A percentile compares a stretch with the other conserved stretches of the same genome.
Conservation (phyloP, 2,888 invertebrate genomes). For the Thecocarcelia acutangulata region DNA sequence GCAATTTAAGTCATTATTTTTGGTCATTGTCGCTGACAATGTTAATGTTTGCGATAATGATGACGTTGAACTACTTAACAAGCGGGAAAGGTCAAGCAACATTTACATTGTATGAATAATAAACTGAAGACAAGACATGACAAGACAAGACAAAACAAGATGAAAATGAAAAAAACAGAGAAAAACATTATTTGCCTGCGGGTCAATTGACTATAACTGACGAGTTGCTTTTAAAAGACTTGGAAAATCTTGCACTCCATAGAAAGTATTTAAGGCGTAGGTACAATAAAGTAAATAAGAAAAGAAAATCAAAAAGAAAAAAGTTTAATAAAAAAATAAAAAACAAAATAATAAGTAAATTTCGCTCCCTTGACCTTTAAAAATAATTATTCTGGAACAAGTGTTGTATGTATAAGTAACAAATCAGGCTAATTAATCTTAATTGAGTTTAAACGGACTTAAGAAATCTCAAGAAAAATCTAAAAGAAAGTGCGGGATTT, state of each 20-base stretch:
- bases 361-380: too few species aligned
- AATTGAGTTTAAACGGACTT: too few species aligned
- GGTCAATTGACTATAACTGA: slow-evolving; percentile 63
- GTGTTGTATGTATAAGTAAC: too few species aligned
- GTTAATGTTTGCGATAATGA: slow-evolving; percentile 31
- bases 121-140: neutral
- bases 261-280: slow-evolving; percentile 2
- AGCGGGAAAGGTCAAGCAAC: slow-evolving; percentile 58
- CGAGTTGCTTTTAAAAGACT: slow-evolving; percentile 2
- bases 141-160: neutral
- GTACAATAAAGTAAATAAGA: too few species aligned
- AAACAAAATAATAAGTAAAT: too few species aligned
- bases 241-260: neutral
- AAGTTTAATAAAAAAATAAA: too few species aligned
- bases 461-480: too few species aligned
- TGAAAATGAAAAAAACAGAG: neutral
- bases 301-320: too few species aligned
- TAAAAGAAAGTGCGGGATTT: too few species aligned
- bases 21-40: slow-evolving; percentile 25
- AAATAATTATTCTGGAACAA: too few species aligned
- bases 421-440: too few species aligned
- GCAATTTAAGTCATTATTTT: slow-evolving; percentile 4
- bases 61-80: slow-evolving; percentile 24
- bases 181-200: slow-evolving; percentile 15
- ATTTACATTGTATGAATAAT: slow-evolving; percentile 26